phyloP scores from a whole-genome alignment of 2,888 invertebrate species.

The Branchipolynoe longqiensis region DNA sequence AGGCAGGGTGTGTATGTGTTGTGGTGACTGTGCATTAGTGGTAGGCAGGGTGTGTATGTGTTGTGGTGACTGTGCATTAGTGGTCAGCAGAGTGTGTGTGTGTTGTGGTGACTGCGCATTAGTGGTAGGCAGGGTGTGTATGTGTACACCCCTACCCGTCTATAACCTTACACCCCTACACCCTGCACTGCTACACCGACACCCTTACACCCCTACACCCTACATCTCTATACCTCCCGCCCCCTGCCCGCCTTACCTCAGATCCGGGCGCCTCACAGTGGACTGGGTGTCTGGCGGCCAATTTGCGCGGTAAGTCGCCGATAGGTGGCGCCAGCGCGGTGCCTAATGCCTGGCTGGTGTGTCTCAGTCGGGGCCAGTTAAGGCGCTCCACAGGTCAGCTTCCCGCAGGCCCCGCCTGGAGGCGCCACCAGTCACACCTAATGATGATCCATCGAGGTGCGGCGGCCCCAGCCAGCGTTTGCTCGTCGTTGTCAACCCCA shows the following conservation, averaged over 20 bases:
- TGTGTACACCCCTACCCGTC: too few species aligned
- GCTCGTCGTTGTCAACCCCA: not conserved
- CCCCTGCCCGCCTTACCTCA: not conserved
- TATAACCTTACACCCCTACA: too few species aligned
- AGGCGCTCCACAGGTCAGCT: not conserved
- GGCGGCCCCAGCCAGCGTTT: not conserved
- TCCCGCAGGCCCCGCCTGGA: not conserved
- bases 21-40: too few species aligned
- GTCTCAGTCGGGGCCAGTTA: not conserved
- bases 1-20: too few species aligned
- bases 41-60: too few species aligned
- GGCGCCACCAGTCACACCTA: not conserved
- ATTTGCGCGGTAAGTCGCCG: not conserved
- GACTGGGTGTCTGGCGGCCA: not conserved
- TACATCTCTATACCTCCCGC: not conserved
- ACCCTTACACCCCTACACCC: too few species aligned
- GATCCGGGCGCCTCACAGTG: not conserved
- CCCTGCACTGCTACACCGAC: not conserved
- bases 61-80: too few species aligned
- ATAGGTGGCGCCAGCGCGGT: not conserved
- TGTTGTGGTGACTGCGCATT: too few species aligned
- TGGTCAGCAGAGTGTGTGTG: too few species aligned
- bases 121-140: too few species aligned
- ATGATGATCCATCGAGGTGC: conserved; percentile 5
- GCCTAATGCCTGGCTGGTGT: not conserved